Percentiles rank a stretch among this genome's conserved stretches.
phyloP scores from a whole-genome alignment of 2,113 vertebrate species.

The Oncorhynchus masou region DNA sequence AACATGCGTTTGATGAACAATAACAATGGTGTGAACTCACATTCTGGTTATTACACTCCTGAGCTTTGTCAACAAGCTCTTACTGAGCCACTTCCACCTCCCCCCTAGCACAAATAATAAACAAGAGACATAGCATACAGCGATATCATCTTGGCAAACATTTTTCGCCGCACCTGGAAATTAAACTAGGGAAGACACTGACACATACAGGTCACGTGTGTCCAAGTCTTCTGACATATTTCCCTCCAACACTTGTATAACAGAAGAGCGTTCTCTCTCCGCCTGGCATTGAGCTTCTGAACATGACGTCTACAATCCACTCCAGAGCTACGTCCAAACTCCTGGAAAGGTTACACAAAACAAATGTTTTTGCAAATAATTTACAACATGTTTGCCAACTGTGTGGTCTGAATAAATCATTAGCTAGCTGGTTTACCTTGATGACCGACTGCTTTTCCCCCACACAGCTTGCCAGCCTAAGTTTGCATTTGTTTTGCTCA shows the following conservation, averaged over 20 bases:
- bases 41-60: not conserved
- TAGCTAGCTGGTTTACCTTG: slow-evolving; percentile 68
- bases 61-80: not conserved
- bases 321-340: slow-evolving; percentile 83
- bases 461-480: slow-evolving; percentile 78
- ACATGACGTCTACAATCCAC: slow-evolving; percentile 86
- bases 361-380: not conserved
- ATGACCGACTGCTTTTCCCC: slow-evolving; percentile 82
- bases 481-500: slow-evolving; percentile 80
- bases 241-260: not conserved
- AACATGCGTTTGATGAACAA: too few relatives aligned
- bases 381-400: not conserved
- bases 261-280: slow-evolving; percentile 58
- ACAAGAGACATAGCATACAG: not conserved
- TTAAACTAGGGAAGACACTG: too few relatives aligned
- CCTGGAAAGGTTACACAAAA: slow-evolving; percentile 55
- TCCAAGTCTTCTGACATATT: too few relatives aligned
- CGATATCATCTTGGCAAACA: too few relatives aligned
- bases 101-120: not conserved
- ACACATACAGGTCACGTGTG: too few relatives aligned
- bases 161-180: too few relatives aligned
- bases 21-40: slow-evolving; percentile 4
- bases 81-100: not conserved
- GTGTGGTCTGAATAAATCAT: not conserved
- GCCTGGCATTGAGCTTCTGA: slow-evolving; percentile 86